These are phyloP conservation scores for Blennius ocellaris DNA, from an alignment of 2,113 vertebrate genomes.

Conservation along the genomic window DNA sequence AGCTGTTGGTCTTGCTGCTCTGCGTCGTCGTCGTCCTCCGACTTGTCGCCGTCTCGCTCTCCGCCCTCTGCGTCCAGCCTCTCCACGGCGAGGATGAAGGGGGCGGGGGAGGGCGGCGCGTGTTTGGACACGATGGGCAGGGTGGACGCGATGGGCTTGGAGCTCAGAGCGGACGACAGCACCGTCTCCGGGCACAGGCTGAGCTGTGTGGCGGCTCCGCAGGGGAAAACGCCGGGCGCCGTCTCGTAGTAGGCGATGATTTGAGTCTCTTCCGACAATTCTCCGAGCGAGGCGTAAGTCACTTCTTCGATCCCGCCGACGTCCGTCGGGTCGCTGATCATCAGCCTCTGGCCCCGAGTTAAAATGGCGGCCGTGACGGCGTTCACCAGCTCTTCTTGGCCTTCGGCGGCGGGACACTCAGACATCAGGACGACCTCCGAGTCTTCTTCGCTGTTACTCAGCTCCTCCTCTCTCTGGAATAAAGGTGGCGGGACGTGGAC, in stretches of 20 bases:
- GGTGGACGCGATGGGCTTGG: slow-evolving; percentile 80
- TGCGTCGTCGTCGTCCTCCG: slow-evolving; percentile 26
- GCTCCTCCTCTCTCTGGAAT: slow-evolving; percentile 50
- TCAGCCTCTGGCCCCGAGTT: slow-evolving; percentile 35
- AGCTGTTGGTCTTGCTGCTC: slow-evolving; percentile 65
- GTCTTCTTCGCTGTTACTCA: slow-evolving; percentile 6
- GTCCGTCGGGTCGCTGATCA: slow-evolving; percentile 9
- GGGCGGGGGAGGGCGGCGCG: background rate
- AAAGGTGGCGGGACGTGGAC: slow-evolving; percentile 54
- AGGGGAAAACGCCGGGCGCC: slow-evolving; percentile 67
- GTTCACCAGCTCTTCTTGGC: slow-evolving; percentile 47
- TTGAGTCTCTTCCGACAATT: slow-evolving; percentile 49
- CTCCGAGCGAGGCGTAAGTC: slow-evolving; percentile 42
- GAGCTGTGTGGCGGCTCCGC: background rate
- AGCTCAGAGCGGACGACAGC: slow-evolving; percentile 77
- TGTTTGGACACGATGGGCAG: slow-evolving; percentile 83
- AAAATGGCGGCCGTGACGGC: slow-evolving; percentile 44
- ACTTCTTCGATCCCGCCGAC: background rate
- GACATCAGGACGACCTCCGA: slow-evolving; percentile 64
- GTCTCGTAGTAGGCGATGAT: slow-evolving; percentile 82
- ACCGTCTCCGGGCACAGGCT: slow-evolving; percentile 72
- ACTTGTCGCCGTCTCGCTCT: slow-evolving; percentile 20
- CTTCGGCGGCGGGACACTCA: slow-evolving; percentile 33
- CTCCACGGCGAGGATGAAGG: slow-evolving; percentile 52
- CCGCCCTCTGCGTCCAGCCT: slow-evolving; percentile 62